A percentile compares a stretch with the other conserved stretches of the same genome.
These are phyloP conservation scores for Allolobophora icterica DNA, from an alignment of 2,888 invertebrate species.

Conservation along the genomic window DNA sequence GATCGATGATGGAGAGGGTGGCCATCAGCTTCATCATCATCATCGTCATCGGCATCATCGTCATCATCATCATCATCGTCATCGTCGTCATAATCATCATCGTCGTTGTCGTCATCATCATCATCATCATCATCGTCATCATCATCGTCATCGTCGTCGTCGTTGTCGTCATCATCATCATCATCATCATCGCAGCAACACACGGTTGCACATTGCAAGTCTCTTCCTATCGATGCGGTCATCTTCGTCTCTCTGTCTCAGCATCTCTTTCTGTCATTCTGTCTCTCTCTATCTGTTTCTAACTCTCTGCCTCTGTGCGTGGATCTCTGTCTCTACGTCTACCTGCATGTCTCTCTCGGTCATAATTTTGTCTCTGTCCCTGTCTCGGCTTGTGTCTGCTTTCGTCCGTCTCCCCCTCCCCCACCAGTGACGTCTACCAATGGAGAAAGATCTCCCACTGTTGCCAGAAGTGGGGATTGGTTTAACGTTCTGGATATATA, in stretches of 20 bases:
- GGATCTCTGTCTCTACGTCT: neutral
- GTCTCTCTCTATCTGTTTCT: neutral
- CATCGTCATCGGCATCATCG: neutral
- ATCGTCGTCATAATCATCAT: too few relatives aligned
- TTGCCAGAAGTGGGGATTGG: too few relatives aligned
- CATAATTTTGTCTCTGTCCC: neutral
- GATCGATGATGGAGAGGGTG: neutral
- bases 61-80: too few relatives aligned
- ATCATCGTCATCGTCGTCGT: too few relatives aligned
- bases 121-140: neutral
- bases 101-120: neutral
- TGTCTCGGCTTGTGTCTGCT: neutral
- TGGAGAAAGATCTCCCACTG: too few relatives aligned
- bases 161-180: neutral
- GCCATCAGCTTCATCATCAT: neutral
- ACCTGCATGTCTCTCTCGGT: neutral
- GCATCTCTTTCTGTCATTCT: too few relatives aligned
- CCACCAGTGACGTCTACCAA: too few relatives aligned
- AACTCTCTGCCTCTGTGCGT: neutral
- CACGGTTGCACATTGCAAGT: neutral
- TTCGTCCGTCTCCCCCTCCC: neutral
- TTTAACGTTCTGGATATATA: too few relatives aligned
- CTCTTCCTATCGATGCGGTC: neutral
- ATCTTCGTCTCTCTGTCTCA: neutral
- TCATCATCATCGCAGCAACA: neutral